Base-by-base conservation (phyloP, 2,888 invertebrate species). In the Ferdinandea cuprea region DNA sequence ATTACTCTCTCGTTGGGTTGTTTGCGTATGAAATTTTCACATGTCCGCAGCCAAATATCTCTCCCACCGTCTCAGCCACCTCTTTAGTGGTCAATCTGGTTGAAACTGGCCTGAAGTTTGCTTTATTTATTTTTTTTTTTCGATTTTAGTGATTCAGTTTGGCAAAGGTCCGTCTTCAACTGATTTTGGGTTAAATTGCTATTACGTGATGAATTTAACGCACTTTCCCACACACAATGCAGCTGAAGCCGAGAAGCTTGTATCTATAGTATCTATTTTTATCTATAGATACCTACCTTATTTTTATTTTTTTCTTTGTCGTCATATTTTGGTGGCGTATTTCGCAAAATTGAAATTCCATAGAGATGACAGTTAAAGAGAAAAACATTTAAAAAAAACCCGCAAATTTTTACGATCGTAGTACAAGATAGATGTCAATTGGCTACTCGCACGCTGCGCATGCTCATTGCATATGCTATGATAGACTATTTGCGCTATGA, bases 261-360 rank as follows among this genome's bases (percentile, higher is more conserved):
- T n/a, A n/a, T n/a, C n/a, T n/a, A n/a, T n/a, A n/a, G n/a, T n/a
- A n/a, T n/a, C n/a, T n/a, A n/a, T n/a, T n/a, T n/a, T n/a, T 52
- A 50, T 52, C 21, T 25, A 30, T 42, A 78, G 54, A 32, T 37
- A 40, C 54, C 3, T n/a, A n/a, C n/a, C n/a, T n/a, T n/a, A n/a
- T n/a, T n/a, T n/a, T 25, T 25, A 25, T 25, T 25, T 52, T 42
- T n/a, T 50, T 52, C 44, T 63, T 69, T 76, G 63, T 59, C 65
- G 48, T 71, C 71, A 76, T 66, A 56, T 76, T 71, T 77, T 65
- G 54, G 71, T 81, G 76, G 59, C 52, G 81, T 81, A 71, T 66
- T 71, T 81, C 59, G 81, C 76, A 77, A 81, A 81, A 77, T 72
- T 77, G 11, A 77, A 76, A 81, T 81, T 81, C 81, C 81, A 81